Evolutionary conservation across 2,113 vertebrate genomes (phyloP).

Genomic region (Turnix velox): DNA sequence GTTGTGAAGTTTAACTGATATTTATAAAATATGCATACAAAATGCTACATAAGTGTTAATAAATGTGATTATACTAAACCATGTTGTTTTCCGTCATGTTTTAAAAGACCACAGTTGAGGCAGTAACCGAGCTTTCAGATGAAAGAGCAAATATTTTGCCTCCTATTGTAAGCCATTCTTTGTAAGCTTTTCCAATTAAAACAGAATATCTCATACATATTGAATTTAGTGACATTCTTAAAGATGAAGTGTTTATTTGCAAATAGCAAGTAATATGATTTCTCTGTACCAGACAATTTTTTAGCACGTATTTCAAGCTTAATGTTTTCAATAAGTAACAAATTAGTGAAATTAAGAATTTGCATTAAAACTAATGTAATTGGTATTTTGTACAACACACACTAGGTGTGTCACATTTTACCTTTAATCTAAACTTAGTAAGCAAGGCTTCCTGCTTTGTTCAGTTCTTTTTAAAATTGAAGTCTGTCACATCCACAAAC

Average conservation of each 20-base stretch:
- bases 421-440: neutral
- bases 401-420: neutral
- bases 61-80: constrained; percentile 45
- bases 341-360: neutral
- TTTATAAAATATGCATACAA: constrained; percentile 47
- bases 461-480: neutral
- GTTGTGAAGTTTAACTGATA: constrained; percentile 41
- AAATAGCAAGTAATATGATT: constrained; percentile 1
- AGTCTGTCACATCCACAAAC: neutral
- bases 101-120: constrained; percentile 17
- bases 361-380: neutral
- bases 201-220: constrained; percentile 59
- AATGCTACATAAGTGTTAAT: constrained; percentile 58
- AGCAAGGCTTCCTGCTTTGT: neutral
- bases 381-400: neutral
- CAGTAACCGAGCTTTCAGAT: constrained; percentile 33
- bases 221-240: constrained; percentile 27
- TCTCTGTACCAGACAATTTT: neutral
- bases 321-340: neutral
- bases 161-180: constrained; percentile 45
- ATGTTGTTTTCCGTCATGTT: constrained; percentile 54
- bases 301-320: neutral
- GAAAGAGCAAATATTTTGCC: constrained; percentile 55
- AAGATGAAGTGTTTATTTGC: constrained; percentile 1
- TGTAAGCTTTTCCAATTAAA: constrained; percentile 53